Evolutionary conservation across 2,888 invertebrate genomes (phyloP), one percentile per base, ranked within the genome.

Genomic region (Scrobipalpa atriplicella): DNA sequence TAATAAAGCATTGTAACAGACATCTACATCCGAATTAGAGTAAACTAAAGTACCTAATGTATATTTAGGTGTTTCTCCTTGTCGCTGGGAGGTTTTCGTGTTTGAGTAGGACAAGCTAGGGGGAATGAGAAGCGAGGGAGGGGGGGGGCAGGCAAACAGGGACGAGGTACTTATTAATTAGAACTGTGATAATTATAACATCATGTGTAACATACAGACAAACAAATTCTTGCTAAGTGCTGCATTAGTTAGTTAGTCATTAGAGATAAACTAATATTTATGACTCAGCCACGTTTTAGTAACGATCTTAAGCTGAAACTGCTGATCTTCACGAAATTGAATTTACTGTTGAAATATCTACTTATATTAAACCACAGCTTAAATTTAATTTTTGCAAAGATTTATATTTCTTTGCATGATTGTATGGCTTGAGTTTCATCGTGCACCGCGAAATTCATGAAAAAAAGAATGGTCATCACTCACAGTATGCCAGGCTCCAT

Each of bases 51-150:
- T 29, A 29, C 10, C 21, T 56, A 56, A 56, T 56, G 54, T 56
- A 29, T 56, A 21, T 29, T 56, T 21, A 56, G 54, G 54, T 56
- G 47, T 47, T 47, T n/a, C 47, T n/a, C 16, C n/a, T 47, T 47
- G 47, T 47, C 47, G 47, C n/a, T 47, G n/a, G 47, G n/a, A 47
- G 47, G 16, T 16, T 47, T 47, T 16, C 47, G 16, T 47, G 47
- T 47, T 47, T 47, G 47, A n/a, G 47, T 47, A 47, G 47, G 47
- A 47, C 47, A 16, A 47, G 47, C 47, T 29, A 29, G 2, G 29
- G 29, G n/a, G 11, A 3, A 43, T n/a, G n/a, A 43, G 13, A 43
- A 43, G 13, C 43, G 43, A 1, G n/a, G 43, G 43, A 0, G n/a
- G 47, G n/a, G 47, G 47, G n/a, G n/a, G 3, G 1, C 2, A 6